Evolutionary conservation across 2,888 invertebrate species (phyloP), one percentile per base, ranked within the genome.

Genomic region (Eledona agricola): DNA sequence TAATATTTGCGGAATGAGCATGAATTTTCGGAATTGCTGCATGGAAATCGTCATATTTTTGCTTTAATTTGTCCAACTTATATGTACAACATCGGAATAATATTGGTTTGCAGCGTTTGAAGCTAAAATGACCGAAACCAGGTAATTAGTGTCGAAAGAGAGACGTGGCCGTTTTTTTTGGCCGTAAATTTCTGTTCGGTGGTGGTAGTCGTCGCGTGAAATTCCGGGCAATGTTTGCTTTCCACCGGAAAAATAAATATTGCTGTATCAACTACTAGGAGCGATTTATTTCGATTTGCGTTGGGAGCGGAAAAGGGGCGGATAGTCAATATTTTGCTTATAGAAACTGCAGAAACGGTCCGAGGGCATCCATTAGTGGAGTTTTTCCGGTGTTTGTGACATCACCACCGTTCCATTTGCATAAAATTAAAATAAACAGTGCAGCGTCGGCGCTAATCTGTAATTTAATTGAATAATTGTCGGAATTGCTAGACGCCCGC

Each of bases 371-470:
- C 11, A 25, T 25, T 11, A 11, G 25, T 11, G 5, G 22, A 9
- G 5, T 5, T 7, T 11, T 25, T 25, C 9, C 4, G 25, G 25
- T 25, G 4, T 4, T 19, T n/a, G n/a, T n/a, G n/a, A 19, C 19
- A 19, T 19, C 19, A 19, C 4, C 5, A 19, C 19, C 19, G 6
- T 19, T 31, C 22, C 32, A 45, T 45, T 45, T 45, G 31, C 45
- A 45, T 45, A 34, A 45, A 45, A 34, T 45, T 45, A 45, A 45
- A 45, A 45, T 45, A 45, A 45, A 45, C 34, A 45, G 32, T 23
- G 45, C 32, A 45, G 34, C 34, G 23, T 42, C 19, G 32, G 23
- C 34, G 34, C 25, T 45, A 45, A 45, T 45, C 45, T 45, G 25
- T 34, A 45, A 45, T 34, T 45, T 32, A 45, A 45, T 45, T 45